These are phyloP conservation scores for Drosophila pseudoobscura DNA, from an alignment of 1,140 invertebrate genomes.

Conservation along the genomic window DNA sequence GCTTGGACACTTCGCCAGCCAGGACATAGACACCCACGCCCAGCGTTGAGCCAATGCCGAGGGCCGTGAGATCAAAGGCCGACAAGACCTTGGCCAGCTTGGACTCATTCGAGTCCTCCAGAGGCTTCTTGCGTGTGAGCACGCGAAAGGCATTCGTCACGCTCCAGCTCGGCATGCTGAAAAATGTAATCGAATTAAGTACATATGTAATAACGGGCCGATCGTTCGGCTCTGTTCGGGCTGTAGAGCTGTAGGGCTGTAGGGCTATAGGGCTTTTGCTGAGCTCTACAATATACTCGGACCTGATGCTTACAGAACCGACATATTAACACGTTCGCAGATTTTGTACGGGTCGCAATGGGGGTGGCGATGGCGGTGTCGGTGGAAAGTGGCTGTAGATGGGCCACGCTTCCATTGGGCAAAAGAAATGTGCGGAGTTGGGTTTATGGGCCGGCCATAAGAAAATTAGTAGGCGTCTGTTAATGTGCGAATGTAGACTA, in stretches of 20 bases:
- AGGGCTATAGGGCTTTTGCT: conserved; percentile 33
- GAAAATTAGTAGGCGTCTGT: conserved; percentile 66
- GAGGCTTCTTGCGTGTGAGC: conserved; percentile 73
- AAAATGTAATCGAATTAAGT: conserved; percentile 30
- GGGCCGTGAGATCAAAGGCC: conserved; percentile 90
- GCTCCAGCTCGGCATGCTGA: conserved; percentile 72
- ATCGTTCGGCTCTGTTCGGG: conserved; percentile 4
- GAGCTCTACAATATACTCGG: conserved; percentile 40
- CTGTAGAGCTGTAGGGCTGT: neutral
- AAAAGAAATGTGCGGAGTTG: conserved; percentile 43
- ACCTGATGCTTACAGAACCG: conserved; percentile 62
- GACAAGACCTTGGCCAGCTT: conserved; percentile 90
- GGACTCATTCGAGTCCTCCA: conserved; percentile 83
- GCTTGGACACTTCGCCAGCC: conserved; percentile 93
- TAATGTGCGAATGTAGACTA: conserved; percentile 63
- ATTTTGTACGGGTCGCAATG: conserved; percentile 17
- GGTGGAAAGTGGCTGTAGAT: conserved; percentile 30
- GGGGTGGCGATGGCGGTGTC: neutral
- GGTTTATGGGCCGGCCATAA: conserved; percentile 45
- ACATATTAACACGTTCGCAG: conserved; percentile 67
- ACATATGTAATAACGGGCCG: conserved; percentile 10
- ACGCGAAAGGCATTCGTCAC: conserved; percentile 68
- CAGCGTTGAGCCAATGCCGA: conserved; percentile 94
- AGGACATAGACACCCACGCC: conserved; percentile 97
- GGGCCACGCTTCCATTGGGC: neutral